phyloP scores from a whole-genome alignment of 2,888 invertebrate genomes.

The Archips crataeganus region DNA sequence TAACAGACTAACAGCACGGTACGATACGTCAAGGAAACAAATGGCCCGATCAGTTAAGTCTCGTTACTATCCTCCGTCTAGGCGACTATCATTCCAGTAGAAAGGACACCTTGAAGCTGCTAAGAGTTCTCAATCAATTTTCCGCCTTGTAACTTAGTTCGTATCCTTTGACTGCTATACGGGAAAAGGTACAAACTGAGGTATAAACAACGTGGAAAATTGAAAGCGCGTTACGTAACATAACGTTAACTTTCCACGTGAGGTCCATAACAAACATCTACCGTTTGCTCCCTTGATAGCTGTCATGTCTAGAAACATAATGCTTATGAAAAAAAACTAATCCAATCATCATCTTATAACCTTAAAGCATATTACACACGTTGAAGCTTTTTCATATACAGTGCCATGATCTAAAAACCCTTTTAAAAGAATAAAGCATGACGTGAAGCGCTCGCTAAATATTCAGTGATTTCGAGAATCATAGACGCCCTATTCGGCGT shows the following conservation, averaged over 20 bases:
- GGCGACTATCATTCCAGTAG: constrained; percentile 5
- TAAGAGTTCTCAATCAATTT: constrained; percentile 23
- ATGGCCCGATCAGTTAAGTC: constrained; percentile 43
- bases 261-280: not conserved
- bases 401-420: constrained; percentile 51
- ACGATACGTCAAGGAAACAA: constrained; percentile 47
- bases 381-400: constrained; percentile 33
- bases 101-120: constrained; percentile 10
- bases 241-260: not conserved
- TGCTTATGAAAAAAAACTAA: constrained; percentile 27
- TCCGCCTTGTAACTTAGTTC: constrained; percentile 17
- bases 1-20: constrained; percentile 30
- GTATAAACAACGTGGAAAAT: constrained; percentile 9
- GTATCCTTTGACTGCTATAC: constrained; percentile 28
- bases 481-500: constrained; percentile 23
- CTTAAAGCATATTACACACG: constrained; percentile 37
- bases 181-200: constrained; percentile 21
- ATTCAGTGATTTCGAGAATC: constrained; percentile 12
- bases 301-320: constrained; percentile 11
- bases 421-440: constrained; percentile 54
- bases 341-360: constrained; percentile 5
- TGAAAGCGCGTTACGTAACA: not conserved
- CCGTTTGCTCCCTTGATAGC: constrained; percentile 26
- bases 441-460: constrained; percentile 49
- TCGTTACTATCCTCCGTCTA: constrained; percentile 13